Percentiles rank a stretch among this genome's conserved stretches.
phyloP scores from a whole-genome alignment of 2,113 vertebrate genomes.

The Erinaceus europaeus region DNA sequence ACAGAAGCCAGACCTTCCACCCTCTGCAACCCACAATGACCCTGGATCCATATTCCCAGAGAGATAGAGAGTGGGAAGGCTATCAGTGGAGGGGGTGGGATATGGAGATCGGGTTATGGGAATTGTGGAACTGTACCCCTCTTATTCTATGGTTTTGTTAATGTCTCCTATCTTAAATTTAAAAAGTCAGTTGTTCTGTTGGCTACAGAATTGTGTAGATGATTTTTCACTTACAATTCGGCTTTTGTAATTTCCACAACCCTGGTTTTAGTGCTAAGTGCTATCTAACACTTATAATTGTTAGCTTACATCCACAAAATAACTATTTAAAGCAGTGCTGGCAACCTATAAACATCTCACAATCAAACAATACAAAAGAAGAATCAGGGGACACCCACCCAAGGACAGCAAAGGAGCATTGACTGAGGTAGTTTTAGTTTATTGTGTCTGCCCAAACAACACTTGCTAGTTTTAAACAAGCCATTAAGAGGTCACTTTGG shows the following conservation, averaged over 20 bases:
- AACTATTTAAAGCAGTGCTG: background rate
- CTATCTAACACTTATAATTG: background rate
- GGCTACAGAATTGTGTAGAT: background rate
- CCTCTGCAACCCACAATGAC: no score
- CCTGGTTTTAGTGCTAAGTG: background rate
- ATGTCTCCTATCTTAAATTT: no score
- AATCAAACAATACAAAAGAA: background rate
- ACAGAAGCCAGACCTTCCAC: no score
- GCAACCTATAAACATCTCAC: no score
- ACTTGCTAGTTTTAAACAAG: constrained; percentile 22
- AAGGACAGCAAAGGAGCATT: constrained; percentile 21
- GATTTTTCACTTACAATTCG: background rate
- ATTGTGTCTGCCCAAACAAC: constrained; percentile 4
- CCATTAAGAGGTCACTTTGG: background rate
- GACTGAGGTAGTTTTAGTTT: constrained; percentile 3
- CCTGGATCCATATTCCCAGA: no score
- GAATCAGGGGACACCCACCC: background rate
- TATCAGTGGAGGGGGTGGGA: no score
- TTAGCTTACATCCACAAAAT: background rate
- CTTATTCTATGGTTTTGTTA: no score
- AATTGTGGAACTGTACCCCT: no score
- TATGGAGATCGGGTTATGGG: no score
- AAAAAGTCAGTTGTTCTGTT: background rate
- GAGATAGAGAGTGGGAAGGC: no score
- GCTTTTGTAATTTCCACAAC: background rate